Base-by-base conservation (phyloP, 2,113 vertebrate genomes). In the Echinops telfairi region DNA sequence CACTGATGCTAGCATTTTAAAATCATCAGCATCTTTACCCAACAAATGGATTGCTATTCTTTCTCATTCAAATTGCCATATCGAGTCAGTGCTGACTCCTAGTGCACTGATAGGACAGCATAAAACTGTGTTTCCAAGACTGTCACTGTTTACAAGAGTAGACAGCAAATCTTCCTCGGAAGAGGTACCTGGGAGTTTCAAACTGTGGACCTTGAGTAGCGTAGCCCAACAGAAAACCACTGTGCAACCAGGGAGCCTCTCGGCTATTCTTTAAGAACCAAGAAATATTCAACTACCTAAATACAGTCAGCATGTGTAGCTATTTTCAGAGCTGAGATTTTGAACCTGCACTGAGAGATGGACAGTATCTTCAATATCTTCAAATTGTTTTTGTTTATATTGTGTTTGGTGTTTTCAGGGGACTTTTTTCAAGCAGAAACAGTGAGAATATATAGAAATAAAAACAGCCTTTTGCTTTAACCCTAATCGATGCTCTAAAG, bases 401-500 rank as follows among this genome's bases (percentile, higher is more conserved):
- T 66, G 33, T 81, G 88, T 64, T 33, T 76, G 73, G 57, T 11
- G 73, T 68, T 64, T 83, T 85, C 83, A 88, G 70, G 71, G 38
- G 78, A 92, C 66, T 33, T 17, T 81, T 75, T 92, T 58, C 2
- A 6, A 71, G 36, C 36, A 90, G 70, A 91, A 62, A 91, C 15
- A 58, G 2, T 78, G 16, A 1, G 5, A 80, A 89, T 31, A 77
- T 43, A 92, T 57, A 92, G 89, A 94, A 92, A n/a, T 38, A 76
- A 93, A 92, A 79, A 38, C n/a, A 36, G 8, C 36, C 88, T 95
- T 94, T 93, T 93, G 89, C 57, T 84, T 86, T 93, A 90, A 93
- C 82, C 40, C 81, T 97, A 96, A 96, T 83, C 90, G 90, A 95
- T 90, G 43, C 77, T 86, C 47, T 86, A 88, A 93, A 79, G 76